A percentile compares a stretch with the other conserved stretches of the same genome.
phyloP scores from a whole-genome alignment of 2,888 invertebrate genomes.

The Lamellibrachia satsuma region DNA sequence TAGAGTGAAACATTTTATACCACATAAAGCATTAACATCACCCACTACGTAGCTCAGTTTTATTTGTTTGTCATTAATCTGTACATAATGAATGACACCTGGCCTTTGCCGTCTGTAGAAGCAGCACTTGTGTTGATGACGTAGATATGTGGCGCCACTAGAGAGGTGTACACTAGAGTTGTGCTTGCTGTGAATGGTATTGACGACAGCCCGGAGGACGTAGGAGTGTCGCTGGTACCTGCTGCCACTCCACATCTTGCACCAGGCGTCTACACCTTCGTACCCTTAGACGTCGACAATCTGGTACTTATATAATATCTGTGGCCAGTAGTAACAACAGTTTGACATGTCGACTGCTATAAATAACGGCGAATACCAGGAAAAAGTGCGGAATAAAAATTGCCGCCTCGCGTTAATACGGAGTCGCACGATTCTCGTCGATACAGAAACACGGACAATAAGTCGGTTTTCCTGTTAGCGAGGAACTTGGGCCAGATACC shows the following conservation, averaged over 20 bases:
- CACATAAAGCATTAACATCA: too few species aligned
- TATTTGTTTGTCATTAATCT: too few species aligned
- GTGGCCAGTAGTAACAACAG: not conserved
- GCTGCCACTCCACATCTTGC: too few species aligned
- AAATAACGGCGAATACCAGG: not conserved
- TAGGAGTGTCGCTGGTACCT: not conserved
- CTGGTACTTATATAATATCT: not conserved
- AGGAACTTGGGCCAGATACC: not conserved
- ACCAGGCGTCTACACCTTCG: not conserved
- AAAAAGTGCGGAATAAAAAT: conserved; percentile 10
- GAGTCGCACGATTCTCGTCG: not conserved
- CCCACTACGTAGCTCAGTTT: too few species aligned
- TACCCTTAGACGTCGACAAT: not conserved
- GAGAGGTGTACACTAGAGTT: too few species aligned
- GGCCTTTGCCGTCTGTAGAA: too few species aligned
- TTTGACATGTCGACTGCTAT: not conserved
- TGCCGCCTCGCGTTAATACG: conserved; percentile 1
- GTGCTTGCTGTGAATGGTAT: too few species aligned
- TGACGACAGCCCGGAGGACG: not conserved
- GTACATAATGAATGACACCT: not conserved
- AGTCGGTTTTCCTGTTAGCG: not conserved
- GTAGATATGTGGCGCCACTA: too few species aligned
- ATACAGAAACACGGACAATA: conserved; percentile 4
- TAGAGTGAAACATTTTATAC: too few species aligned
- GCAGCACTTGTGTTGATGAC: too few species aligned